These are phyloP conservation scores for Agelas oroides DNA, from an alignment of 37 sponge, comb jelly and placozoan species.

Conservation along the genomic window DNA sequence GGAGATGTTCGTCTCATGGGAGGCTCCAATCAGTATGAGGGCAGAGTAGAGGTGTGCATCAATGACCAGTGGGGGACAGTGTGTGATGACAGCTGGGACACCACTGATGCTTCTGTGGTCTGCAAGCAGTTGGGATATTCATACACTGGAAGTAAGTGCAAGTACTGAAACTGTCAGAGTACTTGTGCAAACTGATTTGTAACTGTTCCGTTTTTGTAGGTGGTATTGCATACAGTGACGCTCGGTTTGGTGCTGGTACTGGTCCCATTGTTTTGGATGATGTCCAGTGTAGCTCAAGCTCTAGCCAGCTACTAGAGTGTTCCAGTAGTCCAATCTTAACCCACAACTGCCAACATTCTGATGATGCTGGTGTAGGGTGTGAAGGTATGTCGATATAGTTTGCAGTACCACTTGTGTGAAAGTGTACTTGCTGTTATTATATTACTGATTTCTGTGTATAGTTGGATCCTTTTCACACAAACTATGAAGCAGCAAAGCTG, in stretches of 20 bases:
- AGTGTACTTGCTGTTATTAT: too few relatives aligned
- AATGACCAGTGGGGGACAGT: conserved; percentile 34
- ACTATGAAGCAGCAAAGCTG: too few relatives aligned
- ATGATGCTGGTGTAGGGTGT: too few relatives aligned
- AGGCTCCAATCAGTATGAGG: conserved; percentile 21
- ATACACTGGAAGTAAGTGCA: conserved; percentile 23
- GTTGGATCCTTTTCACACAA: too few relatives aligned
- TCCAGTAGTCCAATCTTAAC: neutral
- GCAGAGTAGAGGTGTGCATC: conserved; percentile 34
- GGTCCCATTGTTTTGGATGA: too few relatives aligned
- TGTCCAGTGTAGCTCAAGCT: too few relatives aligned
- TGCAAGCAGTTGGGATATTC: conserved; percentile 31
- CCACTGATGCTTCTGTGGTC: conserved; percentile 13
- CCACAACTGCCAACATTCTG: neutral
- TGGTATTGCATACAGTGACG: neutral
- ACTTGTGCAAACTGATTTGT: too few relatives aligned
- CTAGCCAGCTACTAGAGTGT: too few relatives aligned
- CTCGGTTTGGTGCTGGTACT: too few relatives aligned
- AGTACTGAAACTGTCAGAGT: too few relatives aligned
- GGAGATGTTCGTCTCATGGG: conserved; percentile 22
- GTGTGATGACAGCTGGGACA: conserved; percentile 23
- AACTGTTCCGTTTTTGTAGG: neutral
- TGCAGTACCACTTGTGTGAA: neutral
- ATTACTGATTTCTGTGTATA: too few relatives aligned
- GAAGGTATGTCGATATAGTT: neutral